phyloP scores from a whole-genome alignment of 1,140 invertebrate species.

The Cherax destructor region DNA sequence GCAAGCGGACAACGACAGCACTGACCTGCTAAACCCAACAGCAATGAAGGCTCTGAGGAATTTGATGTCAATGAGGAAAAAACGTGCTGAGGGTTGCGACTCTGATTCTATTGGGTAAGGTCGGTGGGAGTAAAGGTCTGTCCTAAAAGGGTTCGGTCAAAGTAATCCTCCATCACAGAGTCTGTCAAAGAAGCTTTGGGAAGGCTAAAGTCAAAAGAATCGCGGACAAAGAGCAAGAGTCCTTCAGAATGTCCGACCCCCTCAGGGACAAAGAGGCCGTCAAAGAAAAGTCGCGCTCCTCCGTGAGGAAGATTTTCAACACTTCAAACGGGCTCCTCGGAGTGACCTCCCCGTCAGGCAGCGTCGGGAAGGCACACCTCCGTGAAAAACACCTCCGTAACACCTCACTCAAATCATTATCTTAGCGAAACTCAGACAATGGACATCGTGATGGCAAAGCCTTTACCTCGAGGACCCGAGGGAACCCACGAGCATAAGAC shows the following conservation, averaged over 20 bases:
- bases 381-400: no score
- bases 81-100: slow-evolving; percentile 29
- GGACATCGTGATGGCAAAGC: no score
- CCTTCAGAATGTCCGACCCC: slow-evolving; percentile 32
- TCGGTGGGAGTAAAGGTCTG: slow-evolving; percentile 40
- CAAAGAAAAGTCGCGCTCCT: slow-evolving; percentile 40
- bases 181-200: background rate
- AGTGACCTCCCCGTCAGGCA: background rate
- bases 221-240: slow-evolving; percentile 29
- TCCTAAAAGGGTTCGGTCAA: slow-evolving; percentile 26
- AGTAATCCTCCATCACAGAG: background rate
- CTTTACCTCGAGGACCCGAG: no score
- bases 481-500: no score
- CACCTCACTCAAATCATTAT: background rate
- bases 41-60: slow-evolving; percentile 32
- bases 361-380: slow-evolving; percentile 2
- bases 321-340: slow-evolving; percentile 28
- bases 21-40: background rate
- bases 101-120: slow-evolving; percentile 21
- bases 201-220: slow-evolving; percentile 7
- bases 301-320: slow-evolving; percentile 54
- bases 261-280: slow-evolving; percentile 19
- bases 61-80: slow-evolving; percentile 52
- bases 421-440: background rate
- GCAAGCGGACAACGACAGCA: no score